Evolutionary conservation across 1,140 invertebrate genomes (phyloP).

Genomic region (Anoplophora glabripennis): DNA sequence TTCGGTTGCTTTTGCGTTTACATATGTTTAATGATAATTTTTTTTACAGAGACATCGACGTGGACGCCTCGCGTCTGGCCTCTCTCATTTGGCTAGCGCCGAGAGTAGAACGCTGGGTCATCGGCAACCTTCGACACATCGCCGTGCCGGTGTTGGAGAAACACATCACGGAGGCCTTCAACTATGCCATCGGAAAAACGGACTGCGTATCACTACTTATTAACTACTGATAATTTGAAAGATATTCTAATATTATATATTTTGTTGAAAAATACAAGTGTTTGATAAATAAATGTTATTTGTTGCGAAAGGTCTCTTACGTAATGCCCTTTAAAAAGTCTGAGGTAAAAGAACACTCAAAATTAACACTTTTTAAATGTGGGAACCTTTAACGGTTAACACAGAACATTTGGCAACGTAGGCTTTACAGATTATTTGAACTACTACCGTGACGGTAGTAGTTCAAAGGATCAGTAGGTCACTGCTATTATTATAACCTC

Average conservation of each 20-base stretch:
- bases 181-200: slow-evolving; percentile 26
- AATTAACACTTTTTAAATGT: too few species aligned
- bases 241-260: background rate
- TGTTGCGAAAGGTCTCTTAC: too few species aligned
- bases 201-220: slow-evolving; percentile 17
- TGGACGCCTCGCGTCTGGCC: slow-evolving; percentile 34
- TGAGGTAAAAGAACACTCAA: too few species aligned
- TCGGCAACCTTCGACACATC: slow-evolving; percentile 32
- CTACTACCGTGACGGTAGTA: too few species aligned
- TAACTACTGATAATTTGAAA: background rate
- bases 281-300: background rate
- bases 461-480: too few species aligned
- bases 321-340: too few species aligned
- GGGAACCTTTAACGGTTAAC: too few species aligned
- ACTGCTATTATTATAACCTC: too few species aligned
- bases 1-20: too few species aligned
- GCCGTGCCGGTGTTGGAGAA: slow-evolving; percentile 26
- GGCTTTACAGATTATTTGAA: too few species aligned
- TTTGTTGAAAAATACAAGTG: background rate
- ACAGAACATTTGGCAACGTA: too few species aligned
- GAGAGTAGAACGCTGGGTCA: slow-evolving; percentile 34
- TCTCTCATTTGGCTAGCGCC: slow-evolving; percentile 39
- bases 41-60: slow-evolving; percentile 38
- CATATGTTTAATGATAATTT: background rate
- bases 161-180: slow-evolving; percentile 30